Evolutionary conservation across 1,140 invertebrate species (phyloP).

Genomic region (Danaus melanippus): DNA sequence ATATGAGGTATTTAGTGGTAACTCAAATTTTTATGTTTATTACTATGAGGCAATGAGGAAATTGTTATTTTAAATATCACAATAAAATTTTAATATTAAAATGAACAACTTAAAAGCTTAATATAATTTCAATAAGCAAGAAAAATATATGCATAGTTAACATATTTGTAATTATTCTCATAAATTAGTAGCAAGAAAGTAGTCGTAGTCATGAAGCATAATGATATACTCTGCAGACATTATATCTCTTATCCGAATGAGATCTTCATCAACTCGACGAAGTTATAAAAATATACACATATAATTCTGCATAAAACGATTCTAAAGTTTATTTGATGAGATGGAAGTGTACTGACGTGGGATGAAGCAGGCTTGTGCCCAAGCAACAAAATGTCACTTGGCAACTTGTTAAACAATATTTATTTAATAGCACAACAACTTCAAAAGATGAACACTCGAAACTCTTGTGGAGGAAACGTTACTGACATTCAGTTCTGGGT

Average conservation of each 20-base stretch:
- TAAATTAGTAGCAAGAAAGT: slow-evolving; percentile 30
- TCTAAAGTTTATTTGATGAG: slow-evolving; percentile 46
- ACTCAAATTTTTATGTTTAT: no score
- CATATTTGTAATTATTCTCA: slow-evolving; percentile 11
- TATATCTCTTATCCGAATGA: slow-evolving; percentile 49
- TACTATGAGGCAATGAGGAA: no score
- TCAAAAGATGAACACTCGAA: slow-evolving; percentile 55
- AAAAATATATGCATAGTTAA: no score
- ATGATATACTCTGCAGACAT: slow-evolving; percentile 44
- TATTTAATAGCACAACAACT: slow-evolving; percentile 59
- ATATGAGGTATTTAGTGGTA: no score
- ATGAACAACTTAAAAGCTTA: no score
- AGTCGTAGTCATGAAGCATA: slow-evolving; percentile 30
- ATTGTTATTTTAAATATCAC: no score
- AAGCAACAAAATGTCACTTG: slow-evolving; percentile 60
- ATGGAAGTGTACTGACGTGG: slow-evolving; percentile 39
- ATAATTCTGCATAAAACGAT: slow-evolving; percentile 50
- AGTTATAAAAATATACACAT: slow-evolving; percentile 57
- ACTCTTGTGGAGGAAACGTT: slow-evolving; percentile 57
- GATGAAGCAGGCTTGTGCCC: slow-evolving; percentile 31
- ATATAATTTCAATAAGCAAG: no score
- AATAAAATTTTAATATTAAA: no score
- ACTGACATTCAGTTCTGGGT: slow-evolving; percentile 59
- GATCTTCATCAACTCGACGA: slow-evolving; percentile 53
- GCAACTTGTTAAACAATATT: slow-evolving; percentile 64